Base-by-base conservation (phyloP, 1,140 invertebrate genomes). In the Tetragonula clypearis region DNA sequence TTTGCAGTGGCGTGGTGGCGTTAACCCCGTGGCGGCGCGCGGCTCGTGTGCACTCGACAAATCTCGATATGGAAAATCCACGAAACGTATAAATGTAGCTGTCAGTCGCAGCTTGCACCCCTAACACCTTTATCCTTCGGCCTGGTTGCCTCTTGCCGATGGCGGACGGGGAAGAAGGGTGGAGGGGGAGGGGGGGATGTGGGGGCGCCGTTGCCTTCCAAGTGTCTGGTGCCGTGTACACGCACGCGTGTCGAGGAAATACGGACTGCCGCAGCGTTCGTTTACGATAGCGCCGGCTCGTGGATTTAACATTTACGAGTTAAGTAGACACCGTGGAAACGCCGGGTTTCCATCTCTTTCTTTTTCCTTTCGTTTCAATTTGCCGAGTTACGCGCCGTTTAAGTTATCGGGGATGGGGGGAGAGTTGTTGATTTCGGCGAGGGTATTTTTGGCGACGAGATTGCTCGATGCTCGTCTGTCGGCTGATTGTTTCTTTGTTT, bases 21-120 rank as follows among this genome's bases (percentile, higher is more conserved):
- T 90, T 90, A 88, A 88, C 85, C 85, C 89, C 81, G 73, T 5
- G 17, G 56, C 56, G 14, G 12, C 55, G 14, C 55, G 23, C 35
- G 41, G 49, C 77, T 71, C 83, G 86, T 86, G 88, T 92, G 90
- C 92, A 91, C 92, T 92, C 92, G 93, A 93, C 93, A 92, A 94
- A 93, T 94, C 93, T 93, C 93, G 93, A 94, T 93, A 93, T 93
- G 93, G 93, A 94, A 94, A 94, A 93, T 94, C 92, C 92, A 90
- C 90, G 93, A 93, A 93, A 93, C 93, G 92, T 93, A 93, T 93
- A 94, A 94, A 94, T 93, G 93, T 93, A 92, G 92, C 93, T 93
- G 93, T 94, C 93, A 94, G 86, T 91, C 88, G 92, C 93, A 94
- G 92, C 90, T 90, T 86, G 88, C 92, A 88, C 90, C 82, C 88